These are phyloP conservation scores for Astreopora myriophthalma DNA, from an alignment of 64 coral and sea anemone species.

Conservation along the genomic window DNA sequence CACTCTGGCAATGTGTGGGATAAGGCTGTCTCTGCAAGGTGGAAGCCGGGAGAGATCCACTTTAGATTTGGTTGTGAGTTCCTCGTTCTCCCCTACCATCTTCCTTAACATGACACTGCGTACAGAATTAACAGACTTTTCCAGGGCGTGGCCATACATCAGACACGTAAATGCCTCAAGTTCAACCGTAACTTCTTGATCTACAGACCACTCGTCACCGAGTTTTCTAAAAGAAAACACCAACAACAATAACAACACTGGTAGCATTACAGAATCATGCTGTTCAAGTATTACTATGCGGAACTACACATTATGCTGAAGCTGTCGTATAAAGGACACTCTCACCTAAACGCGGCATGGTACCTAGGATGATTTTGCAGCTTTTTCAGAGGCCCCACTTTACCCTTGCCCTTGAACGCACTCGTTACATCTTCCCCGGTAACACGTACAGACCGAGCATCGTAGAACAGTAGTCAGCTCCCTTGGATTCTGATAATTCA, in stretches of 20 bases:
- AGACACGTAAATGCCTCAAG: constrained; percentile 66
- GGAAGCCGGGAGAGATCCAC: constrained; percentile 63
- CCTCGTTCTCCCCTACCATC: constrained; percentile 31
- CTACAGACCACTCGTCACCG: constrained; percentile 43
- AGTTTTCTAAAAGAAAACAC: constrained; percentile 46
- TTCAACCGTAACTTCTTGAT: constrained; percentile 30
- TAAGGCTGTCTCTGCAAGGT: not conserved
- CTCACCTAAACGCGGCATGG: too few species aligned
- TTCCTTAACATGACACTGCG: constrained; percentile 60
- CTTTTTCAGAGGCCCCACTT: constrained; percentile 57
- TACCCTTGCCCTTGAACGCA: constrained; percentile 48
- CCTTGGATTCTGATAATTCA: constrained; percentile 33
- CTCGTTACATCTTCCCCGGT: constrained; percentile 68
- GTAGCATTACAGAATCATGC: too few species aligned
- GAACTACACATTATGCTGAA: too few species aligned
- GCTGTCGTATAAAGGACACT: too few species aligned
- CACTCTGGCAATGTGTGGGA: too few species aligned
- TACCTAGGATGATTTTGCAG: too few species aligned
- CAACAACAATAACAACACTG: too few species aligned
- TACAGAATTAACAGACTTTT: constrained; percentile 34
- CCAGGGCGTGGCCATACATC: constrained; percentile 32
- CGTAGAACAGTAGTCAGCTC: constrained; percentile 33
- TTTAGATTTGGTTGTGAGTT: constrained; percentile 25
- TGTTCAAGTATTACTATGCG: too few species aligned
- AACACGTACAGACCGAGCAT: constrained; percentile 69